Evolutionary conservation across 2,888 invertebrate genomes (phyloP).

Genomic region (Lissocephala sabroskyi): DNA sequence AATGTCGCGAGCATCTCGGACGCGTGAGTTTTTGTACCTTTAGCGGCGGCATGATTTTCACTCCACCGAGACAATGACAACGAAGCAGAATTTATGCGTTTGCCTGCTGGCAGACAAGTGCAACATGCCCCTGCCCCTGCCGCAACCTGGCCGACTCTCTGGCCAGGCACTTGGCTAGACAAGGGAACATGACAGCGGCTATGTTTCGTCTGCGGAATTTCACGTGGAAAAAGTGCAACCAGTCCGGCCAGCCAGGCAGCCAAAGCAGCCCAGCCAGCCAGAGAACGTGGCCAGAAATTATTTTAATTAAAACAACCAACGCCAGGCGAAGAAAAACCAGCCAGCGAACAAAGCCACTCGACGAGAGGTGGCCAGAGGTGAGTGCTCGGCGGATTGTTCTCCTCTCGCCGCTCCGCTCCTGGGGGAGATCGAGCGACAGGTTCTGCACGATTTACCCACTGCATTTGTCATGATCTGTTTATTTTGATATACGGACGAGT

Average conservation of each 20-base stretch:
- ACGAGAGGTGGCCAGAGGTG: background rate
- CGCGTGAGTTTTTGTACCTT: conserved; percentile 39
- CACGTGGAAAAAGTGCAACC: conserved; percentile 54
- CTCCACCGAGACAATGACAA: conserved; percentile 30
- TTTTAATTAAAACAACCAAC: conserved; percentile 48
- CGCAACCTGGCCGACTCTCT: conserved; percentile 6
- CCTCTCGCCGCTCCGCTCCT: background rate
- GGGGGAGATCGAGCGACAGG: conserved; percentile 7
- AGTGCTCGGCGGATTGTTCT: background rate
- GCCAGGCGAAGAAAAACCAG: conserved; percentile 3
- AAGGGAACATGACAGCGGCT: conserved; percentile 56
- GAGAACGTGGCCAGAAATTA: conserved; percentile 36
- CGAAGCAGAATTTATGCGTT: conserved; percentile 59
- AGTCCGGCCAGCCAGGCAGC: no score
- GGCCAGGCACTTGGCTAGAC: conserved; percentile 38
- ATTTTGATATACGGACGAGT: conserved; percentile 47
- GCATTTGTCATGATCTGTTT: conserved; percentile 64
- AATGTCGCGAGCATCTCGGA: conserved; percentile 11
- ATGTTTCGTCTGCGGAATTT: conserved; percentile 44
- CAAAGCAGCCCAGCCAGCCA: no score
- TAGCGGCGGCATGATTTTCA: conserved; percentile 26
- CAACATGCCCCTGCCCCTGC: background rate
- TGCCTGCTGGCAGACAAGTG: conserved; percentile 15
- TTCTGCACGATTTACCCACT: conserved; percentile 41
- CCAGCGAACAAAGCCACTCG: background rate